Evolutionary conservation across 2,113 vertebrate genomes (phyloP).

Genomic region (Porphyrio hochstetteri): DNA sequence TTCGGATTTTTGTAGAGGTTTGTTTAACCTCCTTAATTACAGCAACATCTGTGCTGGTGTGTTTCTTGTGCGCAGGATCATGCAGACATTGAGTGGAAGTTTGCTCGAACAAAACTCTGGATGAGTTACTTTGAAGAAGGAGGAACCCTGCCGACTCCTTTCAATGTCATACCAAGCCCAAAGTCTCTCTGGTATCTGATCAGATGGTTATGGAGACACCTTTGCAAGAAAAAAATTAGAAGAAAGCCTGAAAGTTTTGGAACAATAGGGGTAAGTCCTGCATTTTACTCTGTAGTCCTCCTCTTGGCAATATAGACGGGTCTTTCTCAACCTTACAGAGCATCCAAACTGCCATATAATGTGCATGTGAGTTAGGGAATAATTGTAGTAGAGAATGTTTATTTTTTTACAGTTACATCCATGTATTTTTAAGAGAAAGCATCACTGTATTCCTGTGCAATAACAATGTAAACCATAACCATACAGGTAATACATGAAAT

Average conservation of each 20-base stretch:
- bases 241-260: slow-evolving; percentile 88
- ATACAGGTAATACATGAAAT: neutral
- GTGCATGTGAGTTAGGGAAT: neutral
- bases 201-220: slow-evolving; percentile 83
- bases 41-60: neutral
- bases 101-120: slow-evolving; percentile 98
- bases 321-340: neutral
- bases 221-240: slow-evolving; percentile 83
- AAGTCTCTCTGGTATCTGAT: slow-evolving; percentile 91
- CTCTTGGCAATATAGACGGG: neutral
- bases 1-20: neutral
- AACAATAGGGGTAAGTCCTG: slow-evolving; percentile 86
- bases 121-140: slow-evolving; percentile 99
- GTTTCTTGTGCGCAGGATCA: slow-evolving; percentile 85
- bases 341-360: neutral
- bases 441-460: neutral
- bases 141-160: slow-evolving; percentile 93
- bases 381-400: neutral
- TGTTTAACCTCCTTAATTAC: neutral
- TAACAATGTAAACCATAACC: neutral
- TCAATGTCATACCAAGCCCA: slow-evolving; percentile 96
- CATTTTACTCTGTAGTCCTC: neutral
- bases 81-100: slow-evolving; percentile 99
- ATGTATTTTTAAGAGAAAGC: neutral
- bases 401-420: neutral